phyloP scores from a whole-genome alignment of 2,113 vertebrate genomes.

The Microtus ochrogaster region DNA sequence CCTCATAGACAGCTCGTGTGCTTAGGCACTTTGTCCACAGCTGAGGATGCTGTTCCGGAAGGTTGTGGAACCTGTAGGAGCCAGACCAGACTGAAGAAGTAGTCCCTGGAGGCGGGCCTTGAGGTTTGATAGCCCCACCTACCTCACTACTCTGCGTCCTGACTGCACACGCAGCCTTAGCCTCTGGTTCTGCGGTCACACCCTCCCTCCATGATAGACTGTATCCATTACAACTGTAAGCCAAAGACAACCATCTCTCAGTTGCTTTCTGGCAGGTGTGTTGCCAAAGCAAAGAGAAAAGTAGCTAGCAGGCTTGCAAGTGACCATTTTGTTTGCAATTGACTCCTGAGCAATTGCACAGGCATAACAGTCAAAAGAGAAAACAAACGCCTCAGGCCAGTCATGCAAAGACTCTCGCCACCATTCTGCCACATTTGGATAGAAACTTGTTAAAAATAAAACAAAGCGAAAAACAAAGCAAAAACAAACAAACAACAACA shows the following conservation, averaged over 20 bases:
- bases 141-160: background rate
- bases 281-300: background rate
- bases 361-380: background rate
- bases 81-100: background rate
- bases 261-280: background rate
- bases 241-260: background rate
- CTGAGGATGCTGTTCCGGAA: no score
- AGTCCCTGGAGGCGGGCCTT: background rate
- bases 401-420: background rate
- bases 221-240: background rate
- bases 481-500: no score
- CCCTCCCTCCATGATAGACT: background rate
- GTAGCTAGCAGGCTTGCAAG: background rate
- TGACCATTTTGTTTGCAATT: background rate
- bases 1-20: background rate
- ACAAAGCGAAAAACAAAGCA: no score
- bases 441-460: background rate
- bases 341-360: background rate
- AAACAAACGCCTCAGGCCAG: no score
- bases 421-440: background rate
- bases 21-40: background rate
- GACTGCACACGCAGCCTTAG: background rate
- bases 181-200: background rate
- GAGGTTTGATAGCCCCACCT: background rate
- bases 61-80: background rate